phyloP scores from a whole-genome alignment of 2,888 invertebrate species.

The Glaucopsyche alexis region DNA sequence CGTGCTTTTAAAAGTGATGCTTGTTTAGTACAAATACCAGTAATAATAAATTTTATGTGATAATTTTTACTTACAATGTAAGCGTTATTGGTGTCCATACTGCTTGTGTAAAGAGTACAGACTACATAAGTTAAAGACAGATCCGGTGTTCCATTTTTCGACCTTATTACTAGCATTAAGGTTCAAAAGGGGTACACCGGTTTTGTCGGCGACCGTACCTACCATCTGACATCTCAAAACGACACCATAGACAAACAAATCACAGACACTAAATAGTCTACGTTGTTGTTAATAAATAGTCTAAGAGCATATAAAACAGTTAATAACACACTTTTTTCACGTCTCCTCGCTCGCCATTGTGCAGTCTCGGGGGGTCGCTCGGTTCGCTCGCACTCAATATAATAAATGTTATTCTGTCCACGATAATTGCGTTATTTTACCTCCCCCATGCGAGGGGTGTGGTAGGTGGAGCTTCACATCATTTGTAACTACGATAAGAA shows the following conservation, averaged over 20 bases:
- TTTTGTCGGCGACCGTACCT: too few relatives aligned
- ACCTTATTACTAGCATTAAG: too few relatives aligned
- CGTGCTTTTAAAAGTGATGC: neutral
- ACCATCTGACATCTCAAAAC: too few relatives aligned
- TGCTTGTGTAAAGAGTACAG: too few relatives aligned
- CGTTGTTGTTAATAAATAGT: conserved; percentile 39
- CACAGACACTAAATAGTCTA: too few relatives aligned
- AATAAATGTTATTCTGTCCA: conserved; percentile 28
- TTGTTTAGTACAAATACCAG: neutral
- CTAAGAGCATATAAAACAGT: conserved; percentile 35
- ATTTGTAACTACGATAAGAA: conserved; percentile 35
- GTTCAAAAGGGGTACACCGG: too few relatives aligned
- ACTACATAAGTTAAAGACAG: too few relatives aligned
- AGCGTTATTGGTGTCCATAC: too few relatives aligned
- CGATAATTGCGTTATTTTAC: conserved; percentile 22
- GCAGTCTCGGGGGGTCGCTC: conserved; percentile 4
- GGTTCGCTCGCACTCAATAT: conserved; percentile 7
- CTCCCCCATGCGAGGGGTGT: neutral
- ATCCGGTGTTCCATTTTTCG: too few relatives aligned
- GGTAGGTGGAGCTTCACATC: conserved; percentile 9
- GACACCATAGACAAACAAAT: too few relatives aligned
- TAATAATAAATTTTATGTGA: too few relatives aligned
- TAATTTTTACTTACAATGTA: too few relatives aligned
- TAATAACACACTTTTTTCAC: conserved; percentile 40
- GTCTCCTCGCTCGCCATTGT: neutral